phyloP scores from a whole-genome alignment of 2,888 invertebrate genomes.

The Heliconius ethilla region DNA sequence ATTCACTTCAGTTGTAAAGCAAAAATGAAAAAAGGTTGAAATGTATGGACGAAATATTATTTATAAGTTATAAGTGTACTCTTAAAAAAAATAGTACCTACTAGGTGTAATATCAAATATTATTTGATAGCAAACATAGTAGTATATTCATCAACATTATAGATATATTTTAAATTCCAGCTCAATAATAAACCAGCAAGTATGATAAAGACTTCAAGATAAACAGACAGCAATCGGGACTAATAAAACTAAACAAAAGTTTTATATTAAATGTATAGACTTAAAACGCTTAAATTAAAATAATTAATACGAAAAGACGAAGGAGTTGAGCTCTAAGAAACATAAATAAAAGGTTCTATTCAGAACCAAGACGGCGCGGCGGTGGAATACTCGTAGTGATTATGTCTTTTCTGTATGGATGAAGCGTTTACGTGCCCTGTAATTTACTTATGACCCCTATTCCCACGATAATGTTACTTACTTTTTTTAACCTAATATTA shows the following conservation, averaged over 20 bases:
- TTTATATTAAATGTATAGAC: background rate
- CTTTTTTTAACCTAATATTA: background rate
- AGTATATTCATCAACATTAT: background rate
- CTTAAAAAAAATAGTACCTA: too few species aligned
- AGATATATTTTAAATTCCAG: background rate
- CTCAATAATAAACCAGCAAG: background rate
- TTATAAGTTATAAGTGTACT: background rate
- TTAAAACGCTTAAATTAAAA: background rate
- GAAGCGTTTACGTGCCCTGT: constrained; percentile 11
- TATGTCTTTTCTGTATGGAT: background rate
- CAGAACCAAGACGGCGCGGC: background rate
- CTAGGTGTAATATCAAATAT: too few species aligned
- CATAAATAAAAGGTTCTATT: background rate
- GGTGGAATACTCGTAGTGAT: background rate
- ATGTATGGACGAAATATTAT: background rate
- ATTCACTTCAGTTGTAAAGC: background rate
- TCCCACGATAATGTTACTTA: background rate
- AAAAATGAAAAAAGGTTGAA: background rate
- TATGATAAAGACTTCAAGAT: background rate
- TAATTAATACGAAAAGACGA: background rate
- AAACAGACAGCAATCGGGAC: background rate
- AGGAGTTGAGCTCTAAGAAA: background rate
- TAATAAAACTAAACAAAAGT: background rate
- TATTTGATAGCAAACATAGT: too few species aligned
- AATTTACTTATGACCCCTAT: constrained; percentile 17